These are phyloP conservation scores for Chaetodon auriga DNA, from an alignment of 2,113 vertebrate genomes.

Conservation along the genomic window DNA sequence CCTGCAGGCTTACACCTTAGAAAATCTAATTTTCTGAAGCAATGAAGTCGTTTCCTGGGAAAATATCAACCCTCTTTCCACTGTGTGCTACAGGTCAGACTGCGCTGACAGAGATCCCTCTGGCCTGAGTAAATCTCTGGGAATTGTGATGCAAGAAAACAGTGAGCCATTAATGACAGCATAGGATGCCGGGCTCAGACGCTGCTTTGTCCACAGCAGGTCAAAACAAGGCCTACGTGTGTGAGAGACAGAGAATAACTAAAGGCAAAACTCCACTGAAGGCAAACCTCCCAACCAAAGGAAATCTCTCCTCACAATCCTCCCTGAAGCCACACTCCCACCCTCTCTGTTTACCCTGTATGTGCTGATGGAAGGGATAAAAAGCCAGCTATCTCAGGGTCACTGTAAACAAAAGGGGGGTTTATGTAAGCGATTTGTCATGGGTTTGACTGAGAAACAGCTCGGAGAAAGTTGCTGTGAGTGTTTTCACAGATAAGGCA, in stretches of 20 bases:
- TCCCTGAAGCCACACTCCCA: slow-evolving; percentile 15
- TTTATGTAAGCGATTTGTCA: slow-evolving; percentile 45
- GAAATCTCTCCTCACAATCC: slow-evolving; percentile 21
- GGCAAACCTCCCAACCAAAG: slow-evolving; percentile 26
- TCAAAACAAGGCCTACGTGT: slow-evolving; percentile 44
- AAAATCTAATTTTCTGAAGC: not conserved
- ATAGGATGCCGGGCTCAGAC: slow-evolving; percentile 65
- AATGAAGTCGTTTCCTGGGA: not conserved
- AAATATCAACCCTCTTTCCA: not conserved
- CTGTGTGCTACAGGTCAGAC: slow-evolving; percentile 2
- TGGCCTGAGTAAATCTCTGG: slow-evolving; percentile 36
- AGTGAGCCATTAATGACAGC: slow-evolving; percentile 64
- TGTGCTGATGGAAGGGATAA: slow-evolving; percentile 64
- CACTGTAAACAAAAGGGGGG: slow-evolving; percentile 58
- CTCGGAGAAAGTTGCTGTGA: not conserved
- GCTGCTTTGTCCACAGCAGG: slow-evolving; percentile 59
- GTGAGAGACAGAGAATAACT: slow-evolving; percentile 3
- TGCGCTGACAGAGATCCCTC: slow-evolving; percentile 48
- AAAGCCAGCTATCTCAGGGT: slow-evolving; percentile 37
- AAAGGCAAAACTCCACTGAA: slow-evolving; percentile 50
- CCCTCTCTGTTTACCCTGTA: slow-evolving; percentile 59
- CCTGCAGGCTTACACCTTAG: not conserved
- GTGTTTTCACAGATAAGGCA: slow-evolving; percentile 8
- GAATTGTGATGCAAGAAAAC: slow-evolving; percentile 55
- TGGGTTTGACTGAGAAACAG: slow-evolving; percentile 14